Evolutionary conservation across 2,888 invertebrate species (phyloP), one percentile per base, ranked within the genome.

Genomic region (Chromoteleia sp.): DNA sequence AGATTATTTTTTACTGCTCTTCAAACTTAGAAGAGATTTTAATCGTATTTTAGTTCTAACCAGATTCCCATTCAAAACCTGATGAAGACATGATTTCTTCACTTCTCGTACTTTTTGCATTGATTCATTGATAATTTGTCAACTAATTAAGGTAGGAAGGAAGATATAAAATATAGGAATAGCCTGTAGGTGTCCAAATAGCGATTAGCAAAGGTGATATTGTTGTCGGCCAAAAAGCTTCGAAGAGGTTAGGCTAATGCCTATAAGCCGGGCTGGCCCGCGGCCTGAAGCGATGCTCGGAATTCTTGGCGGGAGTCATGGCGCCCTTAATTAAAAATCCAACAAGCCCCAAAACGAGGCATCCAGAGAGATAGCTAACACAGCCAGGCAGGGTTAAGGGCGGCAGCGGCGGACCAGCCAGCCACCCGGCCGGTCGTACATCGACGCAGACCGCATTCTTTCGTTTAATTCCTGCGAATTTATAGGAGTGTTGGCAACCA

Each of bases 401-500:
- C 84, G 86, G 87, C 84, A 81, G 83, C 39, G 45, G 59, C 70
- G 58, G 56, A 79, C 59, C 77, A 83, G 84, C 76, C 84, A 85
- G 84, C 84, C 84, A 83, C 84, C 83, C 83, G 83, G 84, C 85
- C 83, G 89, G 84, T 89, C 88, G 89, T 87, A 89, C 89, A 88
- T 90, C 90, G 88, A 88, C 88, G 87, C 87, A 89, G 89, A 90
- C 90, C 91, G 88, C 91, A 91, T 91, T 91, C 91, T 91, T 91
- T 90, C 91, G 91, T 91, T 91, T 91, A 91, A 91, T 91, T 91
- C 91, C 91, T 89, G 89, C 88, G 89, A 91, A 91, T 91, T 91
- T 91, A 91, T 91, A 90, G 89, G 86, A 86, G 86, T 87, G 86
- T 85, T 86, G 86, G 87, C 87, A 86, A 85, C 83, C 76, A 84